Evolutionary conservation across 1,140 invertebrate species (phyloP).

Genomic region (Ips nitidus): DNA sequence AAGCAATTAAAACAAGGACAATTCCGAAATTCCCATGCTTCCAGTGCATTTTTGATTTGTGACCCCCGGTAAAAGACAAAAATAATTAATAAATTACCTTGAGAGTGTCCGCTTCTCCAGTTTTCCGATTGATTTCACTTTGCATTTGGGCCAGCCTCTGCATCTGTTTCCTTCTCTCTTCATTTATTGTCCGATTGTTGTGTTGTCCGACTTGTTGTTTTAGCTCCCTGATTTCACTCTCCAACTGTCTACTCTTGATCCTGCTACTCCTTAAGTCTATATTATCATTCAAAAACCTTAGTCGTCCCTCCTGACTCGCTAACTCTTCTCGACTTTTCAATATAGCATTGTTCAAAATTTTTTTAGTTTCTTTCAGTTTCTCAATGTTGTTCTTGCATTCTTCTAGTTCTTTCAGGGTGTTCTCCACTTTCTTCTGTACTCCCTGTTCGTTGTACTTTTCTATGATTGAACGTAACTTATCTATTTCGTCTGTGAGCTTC

Average conservation of each 20-base stretch:
- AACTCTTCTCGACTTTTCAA: conserved; percentile 40
- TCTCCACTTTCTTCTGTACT: conserved; percentile 34
- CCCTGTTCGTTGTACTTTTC: conserved; percentile 32
- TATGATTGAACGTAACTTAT: conserved; percentile 41
- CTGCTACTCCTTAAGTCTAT: conserved; percentile 40
- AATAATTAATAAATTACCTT: conserved; percentile 33
- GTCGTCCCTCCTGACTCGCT: conserved; percentile 38
- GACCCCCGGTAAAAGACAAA: no score
- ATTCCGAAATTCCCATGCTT: no score
- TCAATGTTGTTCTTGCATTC: conserved; percentile 29
- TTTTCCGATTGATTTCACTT: conserved; percentile 54
- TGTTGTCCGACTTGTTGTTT: conserved; percentile 45
- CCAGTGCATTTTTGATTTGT: no score
- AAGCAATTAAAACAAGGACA: no score
- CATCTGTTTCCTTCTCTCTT: conserved; percentile 52
- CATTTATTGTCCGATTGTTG: conserved; percentile 51
- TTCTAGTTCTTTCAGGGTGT: conserved; percentile 26
- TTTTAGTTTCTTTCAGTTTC: conserved; percentile 33
- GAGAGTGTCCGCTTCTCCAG: conserved; percentile 55
- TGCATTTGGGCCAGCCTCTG: conserved; percentile 53
- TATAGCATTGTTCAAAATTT: conserved; percentile 35
- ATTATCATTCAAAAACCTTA: conserved; percentile 44
- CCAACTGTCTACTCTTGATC: conserved; percentile 49
- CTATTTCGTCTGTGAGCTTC: conserved; percentile 39
- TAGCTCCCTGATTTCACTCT: conserved; percentile 54